Evolutionary conservation across 2,888 invertebrate genomes (phyloP).

Genomic region (Habrosyne pyritoides): DNA sequence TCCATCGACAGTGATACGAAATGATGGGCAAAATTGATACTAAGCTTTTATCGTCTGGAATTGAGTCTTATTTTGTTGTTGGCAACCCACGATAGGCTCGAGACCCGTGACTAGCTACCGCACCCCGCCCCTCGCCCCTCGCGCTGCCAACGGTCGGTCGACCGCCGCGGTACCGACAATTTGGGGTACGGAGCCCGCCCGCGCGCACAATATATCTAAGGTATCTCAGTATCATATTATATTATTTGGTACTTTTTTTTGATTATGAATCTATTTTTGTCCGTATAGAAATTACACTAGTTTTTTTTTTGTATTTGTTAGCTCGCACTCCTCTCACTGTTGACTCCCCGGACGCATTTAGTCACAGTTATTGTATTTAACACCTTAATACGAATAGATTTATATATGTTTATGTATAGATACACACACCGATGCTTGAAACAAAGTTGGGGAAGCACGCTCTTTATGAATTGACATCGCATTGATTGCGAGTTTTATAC

Average conservation of each 20-base stretch:
- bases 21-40: neutral
- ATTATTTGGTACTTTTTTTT: conserved; percentile 88
- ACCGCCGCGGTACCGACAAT: neutral
- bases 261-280: conserved; percentile 85
- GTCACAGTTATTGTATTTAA: conserved; percentile 73
- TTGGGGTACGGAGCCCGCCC: conserved; percentile 40
- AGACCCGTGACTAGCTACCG: neutral
- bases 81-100: neutral
- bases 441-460: conserved; percentile 68
- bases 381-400: conserved; percentile 76
- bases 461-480: conserved; percentile 76
- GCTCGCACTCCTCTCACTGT: conserved; percentile 66
- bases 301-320: conserved; percentile 59
- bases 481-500: conserved; percentile 47
- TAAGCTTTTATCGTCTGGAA: neutral
- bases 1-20: neutral
- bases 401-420: conserved; percentile 67
- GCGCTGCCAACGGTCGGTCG: neutral
- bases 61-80: neutral
- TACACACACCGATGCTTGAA: conserved; percentile 69
- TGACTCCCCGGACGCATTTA: conserved; percentile 69
- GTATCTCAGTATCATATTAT: conserved; percentile 76
- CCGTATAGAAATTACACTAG: conserved; percentile 84
- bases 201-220: conserved; percentile 75
- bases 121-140: neutral